Percentiles rank a stretch among this genome's conserved stretches.
phyloP scores from a whole-genome alignment of 2,113 vertebrate genomes.

The Arenaria interpres region DNA sequence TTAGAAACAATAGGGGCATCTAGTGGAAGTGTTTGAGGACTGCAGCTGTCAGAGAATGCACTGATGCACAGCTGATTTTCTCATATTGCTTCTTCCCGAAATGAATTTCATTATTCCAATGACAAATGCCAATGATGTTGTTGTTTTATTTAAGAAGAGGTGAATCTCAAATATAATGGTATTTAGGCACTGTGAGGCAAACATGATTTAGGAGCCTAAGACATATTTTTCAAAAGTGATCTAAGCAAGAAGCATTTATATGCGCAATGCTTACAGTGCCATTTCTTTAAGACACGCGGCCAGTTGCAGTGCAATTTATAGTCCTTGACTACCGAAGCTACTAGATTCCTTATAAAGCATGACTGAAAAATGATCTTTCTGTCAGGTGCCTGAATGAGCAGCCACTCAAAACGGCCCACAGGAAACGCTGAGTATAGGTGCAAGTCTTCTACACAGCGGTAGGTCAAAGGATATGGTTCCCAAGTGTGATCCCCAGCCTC shows the following conservation, averaged over 20 bases:
- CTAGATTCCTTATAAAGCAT: background rate
- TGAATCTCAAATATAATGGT: background rate
- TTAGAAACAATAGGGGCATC: slow-evolving; percentile 59
- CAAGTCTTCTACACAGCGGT: background rate
- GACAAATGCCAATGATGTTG: background rate
- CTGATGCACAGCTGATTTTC: background rate
- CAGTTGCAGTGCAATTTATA: background rate
- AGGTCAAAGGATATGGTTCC: background rate
- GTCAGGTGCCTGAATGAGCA: background rate
- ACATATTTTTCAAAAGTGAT: background rate
- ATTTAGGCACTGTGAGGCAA: background rate
- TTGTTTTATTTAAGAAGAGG: background rate
- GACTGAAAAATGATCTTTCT: background rate
- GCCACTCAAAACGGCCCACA: background rate
- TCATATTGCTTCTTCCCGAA: background rate
- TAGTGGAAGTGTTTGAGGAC: slow-evolving; percentile 40
- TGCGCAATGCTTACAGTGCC: background rate
- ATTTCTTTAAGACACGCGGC: background rate
- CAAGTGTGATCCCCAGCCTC: background rate
- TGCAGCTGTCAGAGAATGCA: background rate
- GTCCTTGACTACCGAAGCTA: background rate
- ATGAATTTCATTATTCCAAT: background rate
- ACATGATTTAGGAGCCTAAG: background rate
- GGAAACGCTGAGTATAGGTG: background rate
- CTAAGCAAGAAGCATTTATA: background rate